A percentile compares a stretch with the other conserved stretches of the same genome.
phyloP scores from a whole-genome alignment of 2,797 vertebrate species.

The Mormyrus proboscirostris region DNA sequence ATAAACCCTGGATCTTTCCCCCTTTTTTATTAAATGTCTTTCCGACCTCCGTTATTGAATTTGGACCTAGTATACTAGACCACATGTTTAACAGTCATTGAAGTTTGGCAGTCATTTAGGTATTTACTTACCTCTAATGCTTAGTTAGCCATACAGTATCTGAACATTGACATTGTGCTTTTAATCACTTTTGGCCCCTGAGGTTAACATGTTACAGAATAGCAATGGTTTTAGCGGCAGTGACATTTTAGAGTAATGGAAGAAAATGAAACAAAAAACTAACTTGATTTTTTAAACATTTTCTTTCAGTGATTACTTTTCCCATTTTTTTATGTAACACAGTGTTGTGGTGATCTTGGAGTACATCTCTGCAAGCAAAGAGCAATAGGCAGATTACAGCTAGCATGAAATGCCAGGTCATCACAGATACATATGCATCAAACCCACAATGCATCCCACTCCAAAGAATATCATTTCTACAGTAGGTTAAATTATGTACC shows the following conservation, averaged over 20 bases:
- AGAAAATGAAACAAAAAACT: background rate
- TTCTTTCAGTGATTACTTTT: background rate
- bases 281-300: background rate
- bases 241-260: background rate
- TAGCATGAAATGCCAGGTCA: background rate
- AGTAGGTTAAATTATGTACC: background rate
- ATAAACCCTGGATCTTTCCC: background rate
- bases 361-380: background rate
- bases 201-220: background rate
- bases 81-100: background rate
- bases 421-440: background rate
- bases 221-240: background rate
- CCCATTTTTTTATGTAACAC: background rate
- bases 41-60: background rate
- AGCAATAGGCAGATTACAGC: background rate
- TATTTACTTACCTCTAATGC: background rate
- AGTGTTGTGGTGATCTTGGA: background rate
- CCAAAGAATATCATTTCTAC: background rate
- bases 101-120: background rate
- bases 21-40: background rate
- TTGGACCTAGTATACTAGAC: background rate
- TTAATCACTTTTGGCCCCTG: background rate
- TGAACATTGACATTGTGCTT: background rate
- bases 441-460: background rate
- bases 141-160: background rate